Percentiles rank a stretch among this genome's conserved stretches.
Evolutionary conservation across 1,140 invertebrate species (phyloP).

Genomic region (Vanessa tameamea): DNA sequence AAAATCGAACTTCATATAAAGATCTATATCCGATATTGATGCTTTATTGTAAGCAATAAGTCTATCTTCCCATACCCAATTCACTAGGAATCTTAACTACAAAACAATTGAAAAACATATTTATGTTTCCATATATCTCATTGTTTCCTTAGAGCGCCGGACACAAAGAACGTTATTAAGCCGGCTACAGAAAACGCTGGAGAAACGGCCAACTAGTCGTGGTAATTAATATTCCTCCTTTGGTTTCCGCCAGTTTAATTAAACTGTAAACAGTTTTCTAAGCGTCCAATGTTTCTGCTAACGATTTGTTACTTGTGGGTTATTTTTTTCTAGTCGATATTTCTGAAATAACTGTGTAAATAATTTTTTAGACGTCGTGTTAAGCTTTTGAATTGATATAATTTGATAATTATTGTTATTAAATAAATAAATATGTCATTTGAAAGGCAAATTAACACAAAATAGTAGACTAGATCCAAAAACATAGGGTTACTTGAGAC

Average conservation of each 20-base stretch:
- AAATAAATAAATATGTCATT: too few species aligned
- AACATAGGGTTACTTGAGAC: too few species aligned
- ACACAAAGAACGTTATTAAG: constrained; percentile 1
- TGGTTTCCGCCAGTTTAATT: background rate
- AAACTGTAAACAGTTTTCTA: background rate
- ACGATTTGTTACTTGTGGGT: background rate
- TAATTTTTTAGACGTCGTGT: too few species aligned
- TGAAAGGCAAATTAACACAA: too few species aligned
- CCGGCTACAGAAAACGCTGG: background rate
- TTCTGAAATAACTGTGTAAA: background rate
- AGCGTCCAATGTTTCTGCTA: background rate
- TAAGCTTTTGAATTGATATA: too few species aligned
- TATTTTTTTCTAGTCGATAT: too few species aligned
- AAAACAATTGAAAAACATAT: constrained; percentile 1
- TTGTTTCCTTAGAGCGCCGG: background rate
- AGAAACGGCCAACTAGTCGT: background rate
- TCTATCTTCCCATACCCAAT: constrained; percentile 3
- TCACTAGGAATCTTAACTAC: background rate
- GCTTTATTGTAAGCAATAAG: background rate
- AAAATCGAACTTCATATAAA: too few species aligned
- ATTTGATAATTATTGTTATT: too few species aligned
- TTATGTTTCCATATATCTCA: constrained; percentile 4
- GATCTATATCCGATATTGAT: too few species aligned
- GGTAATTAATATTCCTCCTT: constrained; percentile 4
- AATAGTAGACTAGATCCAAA: too few species aligned